phyloP scores from a whole-genome alignment of 2,113 vertebrate species.

The Eulemur rufifrons region DNA sequence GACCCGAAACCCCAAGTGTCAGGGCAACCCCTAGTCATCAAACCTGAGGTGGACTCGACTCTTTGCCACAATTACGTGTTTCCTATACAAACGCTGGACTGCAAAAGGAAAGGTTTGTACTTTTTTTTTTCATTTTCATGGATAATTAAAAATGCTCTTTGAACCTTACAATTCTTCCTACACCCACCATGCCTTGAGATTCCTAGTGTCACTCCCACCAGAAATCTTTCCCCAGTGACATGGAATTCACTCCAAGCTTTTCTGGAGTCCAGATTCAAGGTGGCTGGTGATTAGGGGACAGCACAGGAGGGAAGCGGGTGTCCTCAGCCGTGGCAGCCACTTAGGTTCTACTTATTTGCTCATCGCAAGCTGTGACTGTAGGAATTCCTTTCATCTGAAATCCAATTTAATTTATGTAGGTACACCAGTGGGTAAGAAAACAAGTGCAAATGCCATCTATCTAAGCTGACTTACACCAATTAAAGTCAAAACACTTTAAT shows the following conservation, averaged over 20 bases:
- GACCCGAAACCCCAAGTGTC: constrained; percentile 60
- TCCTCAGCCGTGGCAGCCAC: not conserved
- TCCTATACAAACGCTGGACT: constrained; percentile 92
- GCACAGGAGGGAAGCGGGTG: not conserved
- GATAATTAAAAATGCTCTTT: not conserved
- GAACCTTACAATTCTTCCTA: not conserved
- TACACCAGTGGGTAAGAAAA: not conserved
- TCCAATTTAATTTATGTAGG: not conserved
- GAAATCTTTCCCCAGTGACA: not conserved
- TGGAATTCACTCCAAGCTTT: not conserved
- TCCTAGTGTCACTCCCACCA: not conserved
- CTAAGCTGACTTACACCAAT: not conserved
- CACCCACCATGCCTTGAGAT: not conserved
- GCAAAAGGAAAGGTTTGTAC: constrained; percentile 93
- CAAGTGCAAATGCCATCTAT: not conserved
- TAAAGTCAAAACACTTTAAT: not conserved
- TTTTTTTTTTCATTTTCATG: not conserved
- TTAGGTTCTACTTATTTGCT: not conserved
- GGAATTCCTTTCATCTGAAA: not conserved
- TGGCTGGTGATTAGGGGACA: not conserved
- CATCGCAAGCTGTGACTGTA: not conserved
- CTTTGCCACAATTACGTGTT: constrained; percentile 93
- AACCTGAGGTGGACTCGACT: constrained; percentile 87
- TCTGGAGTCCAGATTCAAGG: not conserved
- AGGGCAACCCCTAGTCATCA: constrained; percentile 72